Conservation (phyloP, 2,888 invertebrate species). For the Morpho helenor region DNA sequence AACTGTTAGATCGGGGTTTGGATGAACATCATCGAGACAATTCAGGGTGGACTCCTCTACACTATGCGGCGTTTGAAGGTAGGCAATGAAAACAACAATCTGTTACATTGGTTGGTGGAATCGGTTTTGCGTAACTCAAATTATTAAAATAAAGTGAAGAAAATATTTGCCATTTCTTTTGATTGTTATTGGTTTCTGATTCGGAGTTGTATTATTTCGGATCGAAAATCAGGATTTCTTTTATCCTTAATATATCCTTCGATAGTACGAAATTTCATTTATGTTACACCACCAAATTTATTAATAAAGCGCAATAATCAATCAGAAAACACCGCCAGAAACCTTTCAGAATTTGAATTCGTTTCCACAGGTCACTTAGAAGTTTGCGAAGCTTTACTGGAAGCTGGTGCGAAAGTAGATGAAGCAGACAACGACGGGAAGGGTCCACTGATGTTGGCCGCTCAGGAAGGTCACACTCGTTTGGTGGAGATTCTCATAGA, state of each 20-base stretch:
- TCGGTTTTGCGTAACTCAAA: no score
- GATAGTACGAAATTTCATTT: no score
- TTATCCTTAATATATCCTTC: no score
- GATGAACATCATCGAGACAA: constrained; percentile 95
- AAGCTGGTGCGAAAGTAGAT: constrained; percentile 93
- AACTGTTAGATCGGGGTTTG: constrained; percentile 91
- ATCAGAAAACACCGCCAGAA: no score
- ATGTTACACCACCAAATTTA: no score
- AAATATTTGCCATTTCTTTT: no score
- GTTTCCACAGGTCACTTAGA: constrained; percentile 84
- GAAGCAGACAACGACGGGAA: constrained; percentile 96
- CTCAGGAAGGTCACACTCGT: constrained; percentile 89
- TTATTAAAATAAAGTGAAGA: no score
- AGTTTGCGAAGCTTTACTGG: constrained; percentile 89
- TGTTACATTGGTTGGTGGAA: no score
- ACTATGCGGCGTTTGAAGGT: constrained; percentile 97
- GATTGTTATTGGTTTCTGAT: no score
- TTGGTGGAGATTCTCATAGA: constrained; percentile 84
- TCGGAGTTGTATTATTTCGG: no score
- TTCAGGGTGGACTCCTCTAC: constrained; percentile 97
- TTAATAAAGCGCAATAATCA: no score
- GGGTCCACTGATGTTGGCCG: constrained; percentile 91
- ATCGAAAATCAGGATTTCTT: no score
- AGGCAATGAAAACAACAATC: background rate
- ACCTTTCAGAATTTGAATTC: background rate